Conservation (phyloP, 1,140 invertebrate genomes). For the Bombus breviceps region DNA sequence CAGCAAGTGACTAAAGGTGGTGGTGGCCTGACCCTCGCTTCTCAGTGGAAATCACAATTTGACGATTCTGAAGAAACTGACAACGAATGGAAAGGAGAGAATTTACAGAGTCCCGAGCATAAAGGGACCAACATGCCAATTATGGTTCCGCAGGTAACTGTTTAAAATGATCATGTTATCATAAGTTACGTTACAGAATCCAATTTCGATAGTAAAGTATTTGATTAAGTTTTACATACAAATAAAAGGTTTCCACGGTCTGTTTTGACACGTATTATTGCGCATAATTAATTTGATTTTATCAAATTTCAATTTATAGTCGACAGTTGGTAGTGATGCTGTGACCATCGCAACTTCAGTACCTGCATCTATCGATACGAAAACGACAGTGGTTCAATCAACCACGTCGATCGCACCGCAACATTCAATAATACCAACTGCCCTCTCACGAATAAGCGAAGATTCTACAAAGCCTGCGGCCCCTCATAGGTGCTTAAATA, state of each 20-base stretch:
- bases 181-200: background rate
- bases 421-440: conserved; percentile 74
- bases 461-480: conserved; percentile 79
- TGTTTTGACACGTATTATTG: no score
- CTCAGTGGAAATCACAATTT: conserved; percentile 97
- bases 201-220: background rate
- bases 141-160: conserved; percentile 75
- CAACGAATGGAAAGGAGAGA: conserved; percentile 95
- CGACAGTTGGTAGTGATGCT: conserved; percentile 69
- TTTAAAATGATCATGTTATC: background rate
- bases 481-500: conserved; percentile 84
- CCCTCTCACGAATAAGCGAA: conserved; percentile 84
- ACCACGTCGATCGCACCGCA: conserved; percentile 62
- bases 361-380: conserved; percentile 67
- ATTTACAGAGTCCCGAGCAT: conserved; percentile 88
- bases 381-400: conserved; percentile 65
- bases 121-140: conserved; percentile 75
- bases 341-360: conserved; percentile 59
- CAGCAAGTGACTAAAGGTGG: conserved; percentile 91
- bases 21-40: conserved; percentile 91
- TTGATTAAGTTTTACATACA: background rate
- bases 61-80: conserved; percentile 96
- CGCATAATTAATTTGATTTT: background rate
- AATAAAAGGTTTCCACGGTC: background rate
- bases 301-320: conserved; percentile 54